phyloP scores from a whole-genome alignment of 2,113 vertebrate genomes.

The Struthidea cinerea region DNA sequence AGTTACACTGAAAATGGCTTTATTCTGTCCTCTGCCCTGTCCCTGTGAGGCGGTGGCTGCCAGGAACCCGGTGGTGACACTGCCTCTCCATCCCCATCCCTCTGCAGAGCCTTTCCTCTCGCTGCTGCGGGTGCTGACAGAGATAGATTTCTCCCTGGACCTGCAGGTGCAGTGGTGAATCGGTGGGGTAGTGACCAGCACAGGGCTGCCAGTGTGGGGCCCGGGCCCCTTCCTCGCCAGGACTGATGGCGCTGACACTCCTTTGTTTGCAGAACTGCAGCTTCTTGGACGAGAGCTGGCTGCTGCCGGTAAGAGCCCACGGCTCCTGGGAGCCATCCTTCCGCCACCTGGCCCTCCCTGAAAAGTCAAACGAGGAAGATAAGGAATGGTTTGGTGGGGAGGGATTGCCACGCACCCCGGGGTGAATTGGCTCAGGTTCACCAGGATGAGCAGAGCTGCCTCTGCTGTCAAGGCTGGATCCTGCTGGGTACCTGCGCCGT shows the following conservation, averaged over 20 bases:
- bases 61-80: accelerated
- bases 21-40: neutral
- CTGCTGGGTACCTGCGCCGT: accelerated
- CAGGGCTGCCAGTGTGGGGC: accelerated
- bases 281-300: constrained; percentile 84
- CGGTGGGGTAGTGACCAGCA: neutral
- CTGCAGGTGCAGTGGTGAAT: constrained; percentile 68
- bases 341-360: neutral
- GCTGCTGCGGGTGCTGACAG: constrained; percentile 73
- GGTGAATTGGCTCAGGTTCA: neutral
- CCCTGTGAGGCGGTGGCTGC: neutral
- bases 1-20: neutral
- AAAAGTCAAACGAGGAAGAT: neutral
- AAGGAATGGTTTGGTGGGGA: neutral
- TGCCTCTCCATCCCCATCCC: neutral
- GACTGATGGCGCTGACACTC: neutral
- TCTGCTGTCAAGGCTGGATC: neutral
- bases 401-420: accelerated
- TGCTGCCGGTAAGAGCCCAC: constrained; percentile 70
- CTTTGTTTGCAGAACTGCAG: constrained; percentile 76
- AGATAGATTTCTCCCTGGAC: constrained; percentile 79
- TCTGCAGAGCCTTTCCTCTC: constrained; percentile 80
- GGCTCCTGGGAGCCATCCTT: neutral
- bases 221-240: accelerated
- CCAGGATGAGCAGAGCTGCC: neutral